Conservation (phyloP, 2,797 vertebrate species). For the Propithecus perrieri region DNA sequence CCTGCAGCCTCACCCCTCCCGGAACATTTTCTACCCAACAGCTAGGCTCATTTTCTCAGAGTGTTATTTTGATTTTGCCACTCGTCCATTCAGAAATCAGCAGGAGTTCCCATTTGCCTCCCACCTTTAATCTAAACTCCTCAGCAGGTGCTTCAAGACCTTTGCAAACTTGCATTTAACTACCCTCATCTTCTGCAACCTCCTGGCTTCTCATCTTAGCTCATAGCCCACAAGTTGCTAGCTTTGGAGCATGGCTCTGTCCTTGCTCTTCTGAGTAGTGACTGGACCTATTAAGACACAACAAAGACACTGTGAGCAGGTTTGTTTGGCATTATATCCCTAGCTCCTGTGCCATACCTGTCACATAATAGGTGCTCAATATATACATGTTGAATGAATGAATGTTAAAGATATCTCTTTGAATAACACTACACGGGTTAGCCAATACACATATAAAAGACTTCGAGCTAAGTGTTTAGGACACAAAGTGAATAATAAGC, state of each 20-base stretch:
- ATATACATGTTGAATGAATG: neutral
- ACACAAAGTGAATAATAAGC: neutral
- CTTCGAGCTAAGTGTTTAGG: neutral
- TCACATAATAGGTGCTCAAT: neutral
- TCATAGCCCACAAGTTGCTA: neutral
- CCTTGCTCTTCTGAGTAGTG: neutral
- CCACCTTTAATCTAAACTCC: slow-evolving; percentile 75
- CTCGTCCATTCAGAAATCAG: slow-evolving; percentile 60
- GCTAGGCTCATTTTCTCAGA: slow-evolving; percentile 69
- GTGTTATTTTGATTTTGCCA: slow-evolving; percentile 69
- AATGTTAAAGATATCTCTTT: neutral
- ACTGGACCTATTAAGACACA: neutral
- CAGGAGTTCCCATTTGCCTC: slow-evolving; percentile 72
- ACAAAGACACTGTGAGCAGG: neutral
- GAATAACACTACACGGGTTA: neutral
- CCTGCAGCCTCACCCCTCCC: slow-evolving; percentile 44
- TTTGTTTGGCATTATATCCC: neutral
- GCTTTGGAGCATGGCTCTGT: neutral
- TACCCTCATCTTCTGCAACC: slow-evolving; percentile 39
- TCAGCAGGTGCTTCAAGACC: slow-evolving; percentile 68
- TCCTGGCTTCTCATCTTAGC: slow-evolving; percentile 43
- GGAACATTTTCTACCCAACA: slow-evolving; percentile 17
- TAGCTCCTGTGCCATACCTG: neutral
- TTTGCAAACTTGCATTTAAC: slow-evolving; percentile 71
- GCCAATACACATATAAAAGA: neutral